Base-by-base conservation (phyloP, 2,113 vertebrate genomes). In the Epinephelus lanceolatus region DNA sequence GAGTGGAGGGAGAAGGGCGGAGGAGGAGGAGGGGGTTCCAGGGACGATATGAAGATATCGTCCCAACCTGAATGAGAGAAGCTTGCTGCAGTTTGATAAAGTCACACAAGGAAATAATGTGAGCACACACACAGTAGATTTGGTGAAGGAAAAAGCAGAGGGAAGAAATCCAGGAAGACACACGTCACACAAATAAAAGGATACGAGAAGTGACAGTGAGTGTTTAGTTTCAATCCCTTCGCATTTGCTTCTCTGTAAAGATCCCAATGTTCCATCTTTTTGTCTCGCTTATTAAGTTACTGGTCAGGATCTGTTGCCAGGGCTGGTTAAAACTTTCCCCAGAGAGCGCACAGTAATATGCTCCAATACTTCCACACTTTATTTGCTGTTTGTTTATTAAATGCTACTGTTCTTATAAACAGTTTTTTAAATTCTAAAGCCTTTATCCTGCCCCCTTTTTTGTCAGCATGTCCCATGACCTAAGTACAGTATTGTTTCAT, bases 51-150 rank as follows among this genome's bases (percentile, higher is more conserved):
- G 6, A 66, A 51, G 60, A 63, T 80, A 73, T n/a, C 37, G 90
- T 95, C 95, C 95, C 94, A 91, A 97, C 96, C 97, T 98, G 96
- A 96, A 95, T 92, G 88, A 95, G 71, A 97, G 80, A 96, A 81
- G 96, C 45, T 76, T 23, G 27, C 21, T 63, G 61, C 66, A 59
- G 62, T 59, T 60, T 76, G 37, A 70, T 19, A 21, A 63, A 18
- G 59, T 75, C 60, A 40, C 33, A 55, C 30, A 33, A 42, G 45
- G 59, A 67, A 27, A 67, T 12, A 49, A 55, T 42, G 37, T 74
- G 61, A 81, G 19, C n/a, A 63, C 13, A 69, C 13, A 69, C 4
- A 53, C 19, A 23, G 40, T 23, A 53, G 51, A 18, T 19, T 33
- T 17, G 12, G 57, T 47, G 37, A 65, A 3, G 51, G 13, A 68